These are phyloP conservation scores for Erebia epiphron DNA, from an alignment of 2,888 invertebrate species.

Conservation along the genomic window DNA sequence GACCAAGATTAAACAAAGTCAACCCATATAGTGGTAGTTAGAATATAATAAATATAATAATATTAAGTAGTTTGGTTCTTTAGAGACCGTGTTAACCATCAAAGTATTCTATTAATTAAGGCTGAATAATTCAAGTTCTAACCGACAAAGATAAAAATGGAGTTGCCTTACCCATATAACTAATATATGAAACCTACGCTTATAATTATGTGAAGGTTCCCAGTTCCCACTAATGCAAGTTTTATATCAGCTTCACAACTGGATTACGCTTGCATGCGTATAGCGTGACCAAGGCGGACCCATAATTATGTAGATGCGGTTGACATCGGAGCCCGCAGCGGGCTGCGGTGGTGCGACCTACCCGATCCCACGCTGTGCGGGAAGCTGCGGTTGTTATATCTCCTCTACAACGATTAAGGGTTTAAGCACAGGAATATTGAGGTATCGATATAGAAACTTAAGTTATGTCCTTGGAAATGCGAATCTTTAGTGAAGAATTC, in stretches of 20 bases:
- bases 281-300: slow-evolving; percentile 57
- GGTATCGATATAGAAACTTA: background rate
- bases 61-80: no score
- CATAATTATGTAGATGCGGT: slow-evolving; percentile 67
- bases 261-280: slow-evolving; percentile 49
- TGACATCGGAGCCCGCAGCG: slow-evolving; percentile 67
- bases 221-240: slow-evolving; percentile 21
- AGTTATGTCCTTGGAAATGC: background rate
- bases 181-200: background rate
- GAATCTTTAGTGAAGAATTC: background rate
- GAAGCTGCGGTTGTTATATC: slow-evolving; percentile 61
- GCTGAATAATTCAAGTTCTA: background rate
- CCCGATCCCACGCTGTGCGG: slow-evolving; percentile 64
- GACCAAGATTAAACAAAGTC: no score
- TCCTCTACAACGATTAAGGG: slow-evolving; percentile 20
- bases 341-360: slow-evolving; percentile 55
- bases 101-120: no score
- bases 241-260: slow-evolving; percentile 47
- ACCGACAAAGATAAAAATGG: background rate
- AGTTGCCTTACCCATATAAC: background rate
- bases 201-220: slow-evolving; percentile 11
- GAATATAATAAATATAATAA: no score
- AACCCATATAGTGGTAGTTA: no score
- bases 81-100: no score
- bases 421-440: background rate